Base-by-base conservation (phyloP, 2,888 invertebrate genomes). In the Atherix ibis region DNA sequence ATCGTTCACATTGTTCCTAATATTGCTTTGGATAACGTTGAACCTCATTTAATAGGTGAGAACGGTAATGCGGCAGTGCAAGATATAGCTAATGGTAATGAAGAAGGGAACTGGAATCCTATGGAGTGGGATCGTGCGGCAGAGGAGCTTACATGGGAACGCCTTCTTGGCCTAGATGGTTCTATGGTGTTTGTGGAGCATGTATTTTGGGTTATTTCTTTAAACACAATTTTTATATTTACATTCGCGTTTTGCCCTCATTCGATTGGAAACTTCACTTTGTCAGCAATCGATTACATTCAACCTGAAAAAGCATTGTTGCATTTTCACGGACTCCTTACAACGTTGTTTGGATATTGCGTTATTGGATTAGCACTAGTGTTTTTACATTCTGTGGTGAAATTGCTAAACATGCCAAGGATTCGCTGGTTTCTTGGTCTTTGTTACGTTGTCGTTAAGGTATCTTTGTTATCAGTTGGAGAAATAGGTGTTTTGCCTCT, bases 61-160 rank as follows among this genome's bases (percentile, higher is more conserved):
- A 68, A 48, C 51, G 55, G 32, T 49, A 62, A 48, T 52, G 63
- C 46, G 55, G 64, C 45, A 53, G 38, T 35, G 6, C 35, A 38
- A 13, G 54, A 49, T 68, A 73, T 46, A 63, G 69, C 17, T 54
- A 48, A 72, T 44, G 73, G 68, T 19, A 74, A 75, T 4, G 80
- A 82, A 51, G 83, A 82, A 49, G 83, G 54, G n/a, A 92, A 92
- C 51, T 95, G 95, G 92, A 95, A 95, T 61, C 94, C 92, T 0
- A 89, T 95, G 72, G 95, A 95, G 53, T 97, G 94, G 94, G 95
- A 97, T 54, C 69, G 94, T 42, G 92, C 92, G 0, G 91, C 88
- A 9, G 98, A 95, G 53, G 98, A 98, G 57, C 64, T 98, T 17
- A 98, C 97, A 0, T 98, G 98, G 98, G 97, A 98, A 55, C 72